Conservation (phyloP, 2,113 vertebrate genomes). For the Phalacrocorax brasilianus region DNA sequence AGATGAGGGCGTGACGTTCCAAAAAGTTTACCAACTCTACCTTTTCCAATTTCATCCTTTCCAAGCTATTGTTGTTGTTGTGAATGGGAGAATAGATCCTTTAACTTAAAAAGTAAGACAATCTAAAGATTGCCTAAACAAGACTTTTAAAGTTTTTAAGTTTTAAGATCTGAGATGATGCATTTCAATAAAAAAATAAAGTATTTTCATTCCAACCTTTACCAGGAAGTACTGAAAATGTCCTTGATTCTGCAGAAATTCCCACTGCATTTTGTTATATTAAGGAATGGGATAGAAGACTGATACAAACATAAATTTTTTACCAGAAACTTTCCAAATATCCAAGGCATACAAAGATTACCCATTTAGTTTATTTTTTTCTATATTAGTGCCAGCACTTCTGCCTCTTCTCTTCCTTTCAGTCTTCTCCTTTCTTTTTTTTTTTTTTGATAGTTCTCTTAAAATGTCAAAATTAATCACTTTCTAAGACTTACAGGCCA, state of each 20-base stretch:
- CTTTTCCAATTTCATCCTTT: neutral
- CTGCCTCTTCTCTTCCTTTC: neutral
- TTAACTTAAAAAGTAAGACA: neutral
- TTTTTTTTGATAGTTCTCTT: neutral
- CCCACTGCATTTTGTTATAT: neutral
- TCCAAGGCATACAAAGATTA: neutral
- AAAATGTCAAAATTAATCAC: neutral
- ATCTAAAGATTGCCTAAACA: neutral
- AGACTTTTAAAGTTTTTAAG: neutral
- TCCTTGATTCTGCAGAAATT: neutral
- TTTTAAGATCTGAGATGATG: neutral
- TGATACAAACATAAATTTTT: neutral
- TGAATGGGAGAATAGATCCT: neutral
- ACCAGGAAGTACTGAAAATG: neutral
- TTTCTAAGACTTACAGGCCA: neutral
- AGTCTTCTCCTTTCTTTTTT: neutral
- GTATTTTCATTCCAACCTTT: neutral
- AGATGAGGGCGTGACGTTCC: neutral
- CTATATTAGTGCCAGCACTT: neutral
- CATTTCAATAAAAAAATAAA: neutral
- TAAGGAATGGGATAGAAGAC: neutral
- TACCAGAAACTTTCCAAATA: neutral
- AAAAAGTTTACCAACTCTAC: neutral
- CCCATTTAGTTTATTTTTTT: neutral
- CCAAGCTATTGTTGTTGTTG: neutral